phyloP scores from a whole-genome alignment of 2,888 invertebrate species.

The Ophonus ardosiacus region DNA sequence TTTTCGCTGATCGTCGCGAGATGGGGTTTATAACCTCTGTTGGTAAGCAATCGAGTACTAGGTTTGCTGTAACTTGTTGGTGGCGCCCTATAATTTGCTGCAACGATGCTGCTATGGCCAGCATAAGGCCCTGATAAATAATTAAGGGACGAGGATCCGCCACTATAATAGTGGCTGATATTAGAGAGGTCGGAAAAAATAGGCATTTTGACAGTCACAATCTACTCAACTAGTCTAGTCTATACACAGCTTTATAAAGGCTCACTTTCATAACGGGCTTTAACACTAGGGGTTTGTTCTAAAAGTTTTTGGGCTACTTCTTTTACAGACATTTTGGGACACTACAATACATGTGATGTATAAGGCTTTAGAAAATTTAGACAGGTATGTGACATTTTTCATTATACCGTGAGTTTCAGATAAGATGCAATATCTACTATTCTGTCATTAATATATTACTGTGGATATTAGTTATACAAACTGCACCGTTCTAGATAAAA shows the following conservation, averaged over 20 bases:
- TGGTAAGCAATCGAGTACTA: slow-evolving; percentile 71
- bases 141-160: slow-evolving; percentile 76
- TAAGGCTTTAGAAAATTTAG: neutral
- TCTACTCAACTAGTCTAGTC: neutral
- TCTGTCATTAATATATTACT: too few species aligned
- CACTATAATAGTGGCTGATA: slow-evolving; percentile 79
- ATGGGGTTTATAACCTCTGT: slow-evolving; percentile 83
- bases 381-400: neutral
- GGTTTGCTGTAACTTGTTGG: slow-evolving; percentile 68
- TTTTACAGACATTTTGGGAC: slow-evolving; percentile 14
- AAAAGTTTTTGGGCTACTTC: neutral
- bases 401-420: too few species aligned
- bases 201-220: slow-evolving; percentile 77
- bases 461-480: too few species aligned
- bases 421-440: too few species aligned
- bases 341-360: neutral
- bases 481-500: too few species aligned
- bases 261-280: slow-evolving; percentile 20
- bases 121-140: slow-evolving; percentile 78
- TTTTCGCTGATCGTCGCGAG: slow-evolving; percentile 85
- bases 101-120: slow-evolving; percentile 75
- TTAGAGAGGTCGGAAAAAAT: slow-evolving; percentile 83
- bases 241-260: neutral
- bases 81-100: slow-evolving; percentile 72
- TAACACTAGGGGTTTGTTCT: slow-evolving; percentile 1